Evolutionary conservation across 2,113 vertebrate species (phyloP), one percentile per base, ranked within the genome.

Genomic region (Nothobranchius kuhntae): DNA sequence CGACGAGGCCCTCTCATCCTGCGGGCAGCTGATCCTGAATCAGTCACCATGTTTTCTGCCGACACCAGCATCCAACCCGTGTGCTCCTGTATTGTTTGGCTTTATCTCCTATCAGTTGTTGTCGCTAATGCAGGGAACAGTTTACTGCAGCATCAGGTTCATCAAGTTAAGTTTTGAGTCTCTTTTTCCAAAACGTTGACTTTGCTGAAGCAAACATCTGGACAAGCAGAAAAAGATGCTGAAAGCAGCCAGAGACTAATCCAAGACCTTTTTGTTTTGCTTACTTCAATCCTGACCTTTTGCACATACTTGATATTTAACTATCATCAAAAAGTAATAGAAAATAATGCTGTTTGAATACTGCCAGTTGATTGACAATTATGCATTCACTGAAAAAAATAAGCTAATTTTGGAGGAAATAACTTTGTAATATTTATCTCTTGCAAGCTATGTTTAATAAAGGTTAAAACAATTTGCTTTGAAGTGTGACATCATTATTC

Each of bases 361-460:
- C 94, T 95, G 95, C 94, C 94, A 93, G 89, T 93, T 93, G 91
- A 92, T 93, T 92, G 91, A 93, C 87, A 91, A 92, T 94, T 95
- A 94, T 94, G 95, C 94, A 93, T 95, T 92, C 92, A 94, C 93
- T 93, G 91, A 94, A 94, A 95, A 77, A 94, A 94, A 95, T 93
- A 95, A 95, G 94, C 94, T 96, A 95, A 95, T 96, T 96, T 96
- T 96, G 94, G 94, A 96, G 93, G 95, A 94, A 93, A 94, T 95
- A 96, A 95, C 95, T 96, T 97, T 96, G 95, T 96, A 96, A 95
- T 96, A 96, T 97, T 96, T 96, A 96, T 97, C 95, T 95, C 95
- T 96, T 95, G 94, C 95, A 95, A 96, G 95, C 94, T 96, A 95
- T 95, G 95, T 97, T 97, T 97, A 97, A 97, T 97, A 97, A 97